Conservation (phyloP, 2,888 invertebrate species). For the Nasonovia ribisnigri region DNA sequence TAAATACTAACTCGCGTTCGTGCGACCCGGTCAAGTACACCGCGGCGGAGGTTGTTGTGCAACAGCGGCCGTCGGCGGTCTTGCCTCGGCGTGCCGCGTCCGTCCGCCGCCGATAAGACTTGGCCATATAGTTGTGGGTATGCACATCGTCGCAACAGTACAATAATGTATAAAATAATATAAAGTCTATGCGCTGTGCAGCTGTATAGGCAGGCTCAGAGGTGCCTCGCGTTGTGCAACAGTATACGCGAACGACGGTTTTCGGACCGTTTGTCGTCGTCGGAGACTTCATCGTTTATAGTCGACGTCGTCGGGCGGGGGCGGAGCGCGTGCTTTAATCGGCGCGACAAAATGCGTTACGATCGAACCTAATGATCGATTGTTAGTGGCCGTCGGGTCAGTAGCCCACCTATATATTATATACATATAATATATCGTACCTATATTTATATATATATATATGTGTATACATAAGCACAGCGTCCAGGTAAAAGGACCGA, state of each 20-base stretch:
- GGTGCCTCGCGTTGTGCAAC: background rate
- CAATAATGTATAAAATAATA: background rate
- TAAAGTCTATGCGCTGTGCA: too few relatives aligned
- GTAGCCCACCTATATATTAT: background rate
- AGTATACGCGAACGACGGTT: background rate
- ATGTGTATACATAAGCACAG: background rate
- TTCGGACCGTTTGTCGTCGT: background rate
- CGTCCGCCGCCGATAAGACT: background rate
- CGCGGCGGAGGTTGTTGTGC: background rate
- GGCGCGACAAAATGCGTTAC: background rate
- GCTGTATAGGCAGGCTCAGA: too few relatives aligned
- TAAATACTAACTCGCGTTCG: background rate
- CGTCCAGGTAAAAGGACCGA: background rate
- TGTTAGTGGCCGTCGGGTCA: background rate
- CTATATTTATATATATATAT: background rate
- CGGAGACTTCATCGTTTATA: background rate
- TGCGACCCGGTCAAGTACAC: background rate
- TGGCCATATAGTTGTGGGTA: background rate
- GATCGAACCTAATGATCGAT: conserved; percentile 21
- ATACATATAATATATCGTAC: background rate
- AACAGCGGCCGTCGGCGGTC: background rate
- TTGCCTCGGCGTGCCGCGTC: background rate
- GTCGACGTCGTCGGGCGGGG: background rate
- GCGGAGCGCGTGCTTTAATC: background rate
- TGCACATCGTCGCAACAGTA: background rate